Percentiles rank a stretch among this genome's conserved stretches.
These are phyloP conservation scores for Ormyrus labotus DNA, from an alignment of 2,888 invertebrate species.

Conservation along the genomic window DNA sequence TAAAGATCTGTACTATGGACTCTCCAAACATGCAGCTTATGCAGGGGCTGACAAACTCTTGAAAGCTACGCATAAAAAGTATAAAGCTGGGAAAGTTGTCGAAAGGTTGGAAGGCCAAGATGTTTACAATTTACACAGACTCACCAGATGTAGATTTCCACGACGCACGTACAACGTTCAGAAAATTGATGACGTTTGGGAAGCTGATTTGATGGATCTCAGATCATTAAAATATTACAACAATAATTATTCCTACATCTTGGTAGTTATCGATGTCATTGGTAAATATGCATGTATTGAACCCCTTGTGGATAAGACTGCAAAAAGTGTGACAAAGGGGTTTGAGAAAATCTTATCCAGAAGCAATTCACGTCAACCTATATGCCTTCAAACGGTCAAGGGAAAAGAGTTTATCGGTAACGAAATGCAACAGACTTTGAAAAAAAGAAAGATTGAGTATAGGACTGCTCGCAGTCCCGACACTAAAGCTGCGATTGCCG, in stretches of 20 bases:
- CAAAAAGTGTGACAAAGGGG: no score
- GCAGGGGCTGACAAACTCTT: background rate
- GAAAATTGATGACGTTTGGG: conserved; percentile 57
- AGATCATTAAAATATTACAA: no score
- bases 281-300: no score
- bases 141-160: conserved; percentile 32
- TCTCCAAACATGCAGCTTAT: background rate
- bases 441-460: conserved; percentile 35
- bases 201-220: background rate
- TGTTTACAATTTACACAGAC: conserved; percentile 50
- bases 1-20: background rate
- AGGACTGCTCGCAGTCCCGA: conserved; percentile 18
- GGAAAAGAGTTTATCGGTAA: conserved; percentile 59
- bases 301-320: no score
- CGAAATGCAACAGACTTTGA: conserved; percentile 33
- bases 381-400: no score
- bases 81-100: background rate
- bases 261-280: no score
- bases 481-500: no score
- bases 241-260: no score
- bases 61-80: background rate
- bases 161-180: no score
- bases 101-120: conserved; percentile 41
- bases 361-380: no score
- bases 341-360: no score